Evolutionary conservation across 30 jellyfish, hydroid and myxozoan species (phyloP), one percentile per base, ranked within the genome.

Genomic region (Morbakka virulenta): DNA sequence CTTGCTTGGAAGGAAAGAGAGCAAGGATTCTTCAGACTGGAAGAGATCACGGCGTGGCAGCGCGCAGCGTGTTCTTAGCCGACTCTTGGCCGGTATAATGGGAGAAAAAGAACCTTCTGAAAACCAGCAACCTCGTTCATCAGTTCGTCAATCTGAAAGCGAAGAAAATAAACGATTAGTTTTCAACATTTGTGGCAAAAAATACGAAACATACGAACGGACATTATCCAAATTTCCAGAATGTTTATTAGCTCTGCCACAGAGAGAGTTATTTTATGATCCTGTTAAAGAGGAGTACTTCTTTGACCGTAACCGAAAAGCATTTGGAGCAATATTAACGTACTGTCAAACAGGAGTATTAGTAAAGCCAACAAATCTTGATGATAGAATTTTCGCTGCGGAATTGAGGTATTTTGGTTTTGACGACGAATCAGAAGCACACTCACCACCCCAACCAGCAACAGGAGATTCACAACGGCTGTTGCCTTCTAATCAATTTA

Each of bases 361-460:
- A 23, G 81, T 74, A 48, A 90, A 90, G 62, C 98, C 98, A 33
- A 84, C 98, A 49, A 80, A 87, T 2, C 66, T 90, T 41, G 98
- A 90, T 57, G 98, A 90, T 2, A 81, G 98, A 24, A 90, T 90
- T 48, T 90, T 90, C 41, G 91, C 95, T 0, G 98, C 98, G 0
- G 98, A 90, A 68, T 77, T 90, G n/a, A 82, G 96, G 33, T 90
- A 81, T 85, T 90, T 90, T 67, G 98, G 98, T 32, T 90, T 90
- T 77, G 98, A 84, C 12, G 98, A 86, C 17, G 96, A 90, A 69
- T 67, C 95, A 4, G 87, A 90, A 1, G 91, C 91, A 62, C 98
- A 90, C 65, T 31, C 62, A 12, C 87, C 91, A 0, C 93, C 71
- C 2, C 66, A 62, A 1, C 95, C 91, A 0, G 32, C 35, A 26